A percentile compares a stretch with the other conserved stretches of the same genome.
These are phyloP conservation scores for Pitta sordida DNA, from an alignment of 2,113 vertebrate genomes.

Conservation along the genomic window DNA sequence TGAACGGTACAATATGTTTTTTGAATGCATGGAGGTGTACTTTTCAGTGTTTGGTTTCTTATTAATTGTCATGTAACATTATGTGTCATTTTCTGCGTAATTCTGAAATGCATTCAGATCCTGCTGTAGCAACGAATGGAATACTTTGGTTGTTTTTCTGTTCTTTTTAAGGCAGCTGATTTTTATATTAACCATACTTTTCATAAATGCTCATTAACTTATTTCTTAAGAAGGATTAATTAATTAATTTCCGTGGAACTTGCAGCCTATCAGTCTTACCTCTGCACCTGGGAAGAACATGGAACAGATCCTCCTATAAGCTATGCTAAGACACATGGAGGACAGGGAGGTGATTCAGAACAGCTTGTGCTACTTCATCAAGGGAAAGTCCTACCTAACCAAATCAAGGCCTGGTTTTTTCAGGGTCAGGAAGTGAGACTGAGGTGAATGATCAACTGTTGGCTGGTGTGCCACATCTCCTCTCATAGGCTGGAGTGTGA, in stretches of 20 bases:
- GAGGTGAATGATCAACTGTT: too few species aligned
- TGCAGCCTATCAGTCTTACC: rapidly evolving
- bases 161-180: not conserved
- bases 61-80: not conserved
- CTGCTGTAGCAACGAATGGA: not conserved
- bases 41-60: not conserved
- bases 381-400: too few species aligned
- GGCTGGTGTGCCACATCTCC: too few species aligned
- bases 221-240: not conserved
- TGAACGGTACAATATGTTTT: not conserved
- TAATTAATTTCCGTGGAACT: not conserved
- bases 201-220: not conserved
- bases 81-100: not conserved
- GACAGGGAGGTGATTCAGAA: too few species aligned
- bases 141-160: not conserved
- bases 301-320: too few species aligned
- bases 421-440: too few species aligned
- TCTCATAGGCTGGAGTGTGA: too few species aligned
- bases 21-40: not conserved
- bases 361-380: too few species aligned
- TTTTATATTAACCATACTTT: not conserved
- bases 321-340: too few species aligned
- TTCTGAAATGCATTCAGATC: not conserved
- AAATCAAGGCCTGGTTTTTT: too few species aligned
- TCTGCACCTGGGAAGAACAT: not conserved